phyloP scores from a whole-genome alignment of 1,140 invertebrate species.

The Apis laboriosa region DNA sequence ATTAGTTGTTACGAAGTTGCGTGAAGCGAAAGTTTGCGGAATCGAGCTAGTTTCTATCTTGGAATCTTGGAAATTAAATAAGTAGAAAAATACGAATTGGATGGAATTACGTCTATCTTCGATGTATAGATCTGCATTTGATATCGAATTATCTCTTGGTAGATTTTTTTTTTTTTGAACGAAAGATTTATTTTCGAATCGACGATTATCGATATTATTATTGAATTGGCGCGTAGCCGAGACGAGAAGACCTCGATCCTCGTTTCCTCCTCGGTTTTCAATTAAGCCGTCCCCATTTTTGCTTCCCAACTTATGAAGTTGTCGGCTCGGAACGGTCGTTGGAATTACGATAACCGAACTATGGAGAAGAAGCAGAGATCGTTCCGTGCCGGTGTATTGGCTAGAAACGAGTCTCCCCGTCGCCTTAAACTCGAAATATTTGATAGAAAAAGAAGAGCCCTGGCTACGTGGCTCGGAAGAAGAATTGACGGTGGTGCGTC shows the following conservation, averaged over 20 bases:
- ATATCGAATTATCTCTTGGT: no score
- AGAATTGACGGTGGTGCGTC: constrained; percentile 30
- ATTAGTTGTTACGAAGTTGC: not conserved
- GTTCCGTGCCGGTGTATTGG: constrained; percentile 37
- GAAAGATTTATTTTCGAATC: no score
- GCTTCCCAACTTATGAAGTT: constrained; percentile 35
- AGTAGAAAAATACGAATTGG: no score
- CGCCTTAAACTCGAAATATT: constrained; percentile 19
- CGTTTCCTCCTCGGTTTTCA: not conserved
- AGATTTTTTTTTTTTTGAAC: no score
- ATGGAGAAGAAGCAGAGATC: constrained; percentile 11
- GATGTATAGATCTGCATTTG: no score
- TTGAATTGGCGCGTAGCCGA: not conserved
- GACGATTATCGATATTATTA: no score
- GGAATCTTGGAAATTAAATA: no score
- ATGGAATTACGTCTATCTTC: no score
- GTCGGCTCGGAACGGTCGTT: not conserved
- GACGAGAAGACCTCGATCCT: not conserved
- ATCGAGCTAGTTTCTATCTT: not conserved
- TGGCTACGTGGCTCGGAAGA: constrained; percentile 24
- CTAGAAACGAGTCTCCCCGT: constrained; percentile 44
- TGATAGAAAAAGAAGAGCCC: constrained; percentile 3
- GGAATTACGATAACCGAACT: no score
- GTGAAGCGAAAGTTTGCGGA: not conserved
- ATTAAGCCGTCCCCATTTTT: constrained; percentile 17